Evolutionary conservation across 2,797 vertebrate genomes (phyloP).

Genomic region (Delichon dasypus): DNA sequence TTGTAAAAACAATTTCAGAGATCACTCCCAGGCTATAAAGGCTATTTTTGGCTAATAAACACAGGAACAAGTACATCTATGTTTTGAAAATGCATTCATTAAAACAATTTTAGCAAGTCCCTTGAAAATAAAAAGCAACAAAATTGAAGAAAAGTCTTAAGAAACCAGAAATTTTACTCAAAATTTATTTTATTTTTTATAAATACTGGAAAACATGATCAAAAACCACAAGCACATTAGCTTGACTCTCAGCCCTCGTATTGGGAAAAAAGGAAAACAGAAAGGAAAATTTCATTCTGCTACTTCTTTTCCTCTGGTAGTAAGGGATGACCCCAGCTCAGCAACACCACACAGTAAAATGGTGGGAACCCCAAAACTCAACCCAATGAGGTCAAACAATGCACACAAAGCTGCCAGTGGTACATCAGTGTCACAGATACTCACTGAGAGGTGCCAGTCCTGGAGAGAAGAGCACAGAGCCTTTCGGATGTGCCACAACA

Average conservation of each 20-base stretch:
- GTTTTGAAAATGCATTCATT: neutral
- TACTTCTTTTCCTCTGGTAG: neutral
- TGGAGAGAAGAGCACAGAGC: neutral
- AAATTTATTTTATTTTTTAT: neutral
- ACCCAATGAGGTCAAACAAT: neutral
- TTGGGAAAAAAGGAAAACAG: neutral
- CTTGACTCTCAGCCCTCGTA: neutral
- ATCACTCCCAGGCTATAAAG: neutral
- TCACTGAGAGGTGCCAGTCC: neutral
- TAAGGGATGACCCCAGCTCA: neutral
- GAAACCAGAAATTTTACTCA: neutral
- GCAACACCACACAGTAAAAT: neutral
- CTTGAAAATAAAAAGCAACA: neutral
- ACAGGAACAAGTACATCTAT: neutral
- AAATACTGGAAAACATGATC: neutral
- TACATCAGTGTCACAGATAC: neutral
- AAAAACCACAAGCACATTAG: neutral
- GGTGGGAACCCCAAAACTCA: neutral
- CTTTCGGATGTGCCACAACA: neutral
- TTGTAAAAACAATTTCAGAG: neutral
- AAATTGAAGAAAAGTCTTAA: neutral
- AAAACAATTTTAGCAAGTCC: neutral
- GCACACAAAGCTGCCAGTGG: neutral
- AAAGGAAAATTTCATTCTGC: neutral
- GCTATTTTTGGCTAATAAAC: neutral